Percentiles rank a stretch among this genome's conserved stretches.
phyloP scores from a whole-genome alignment of 2,888 invertebrate genomes.

The Epinotia brunnichana region DNA sequence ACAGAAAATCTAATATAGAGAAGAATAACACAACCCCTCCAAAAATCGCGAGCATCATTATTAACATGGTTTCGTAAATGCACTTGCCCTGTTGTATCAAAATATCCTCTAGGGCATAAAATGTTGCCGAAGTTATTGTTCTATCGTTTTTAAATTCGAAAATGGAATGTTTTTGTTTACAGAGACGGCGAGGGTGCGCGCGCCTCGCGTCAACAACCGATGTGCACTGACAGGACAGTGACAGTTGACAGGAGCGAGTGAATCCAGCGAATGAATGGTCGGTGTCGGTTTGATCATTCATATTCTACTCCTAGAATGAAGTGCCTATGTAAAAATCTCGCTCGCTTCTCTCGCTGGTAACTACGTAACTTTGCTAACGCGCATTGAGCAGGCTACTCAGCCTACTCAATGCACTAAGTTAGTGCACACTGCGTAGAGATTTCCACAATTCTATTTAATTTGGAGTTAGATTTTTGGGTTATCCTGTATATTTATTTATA shows the following conservation, averaged over 20 bases:
- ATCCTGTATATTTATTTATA: too few relatives aligned
- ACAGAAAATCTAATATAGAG: slow-evolving; percentile 84
- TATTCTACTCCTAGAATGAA: neutral
- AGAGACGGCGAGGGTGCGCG: slow-evolving; percentile 45
- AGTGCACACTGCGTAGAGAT: too few relatives aligned
- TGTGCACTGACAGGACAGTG: slow-evolving; percentile 50
- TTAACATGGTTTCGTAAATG: slow-evolving; percentile 33
- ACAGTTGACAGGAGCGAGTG: neutral
- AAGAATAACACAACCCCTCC: slow-evolving; percentile 80
- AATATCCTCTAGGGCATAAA: slow-evolving; percentile 46
- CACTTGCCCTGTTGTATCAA: slow-evolving; percentile 45
- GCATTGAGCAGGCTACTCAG: neutral
- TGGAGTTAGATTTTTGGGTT: too few relatives aligned
- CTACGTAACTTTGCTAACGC: neutral
- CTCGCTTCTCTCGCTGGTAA: neutral
- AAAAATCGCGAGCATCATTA: slow-evolving; percentile 62
- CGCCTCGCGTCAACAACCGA: slow-evolving; percentile 52
- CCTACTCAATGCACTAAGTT: too few relatives aligned
- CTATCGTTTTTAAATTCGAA: slow-evolving; percentile 29
- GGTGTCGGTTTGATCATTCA: slow-evolving; percentile 16
- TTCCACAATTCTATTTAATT: too few relatives aligned
- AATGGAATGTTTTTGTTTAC: slow-evolving; percentile 34
- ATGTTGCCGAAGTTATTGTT: slow-evolving; percentile 1
- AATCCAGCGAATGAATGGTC: slow-evolving; percentile 9
- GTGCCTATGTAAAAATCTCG: slow-evolving; percentile 17